Base-by-base conservation (phyloP, 2,113 vertebrate genomes). In the Mandrillus leucophaeus region DNA sequence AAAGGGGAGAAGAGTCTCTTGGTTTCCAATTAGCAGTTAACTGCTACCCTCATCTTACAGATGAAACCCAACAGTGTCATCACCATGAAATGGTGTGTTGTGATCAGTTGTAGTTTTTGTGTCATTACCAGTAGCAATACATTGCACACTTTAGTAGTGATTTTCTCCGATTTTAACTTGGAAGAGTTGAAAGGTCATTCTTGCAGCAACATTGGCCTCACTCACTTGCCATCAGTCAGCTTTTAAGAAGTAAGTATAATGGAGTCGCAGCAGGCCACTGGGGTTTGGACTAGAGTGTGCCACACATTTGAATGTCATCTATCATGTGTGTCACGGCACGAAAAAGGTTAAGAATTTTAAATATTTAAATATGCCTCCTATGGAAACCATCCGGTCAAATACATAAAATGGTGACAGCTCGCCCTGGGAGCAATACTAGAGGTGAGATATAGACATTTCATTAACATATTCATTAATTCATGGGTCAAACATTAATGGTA, bases 311-410 rank as follows among this genome's bases (percentile, higher is more conserved):
- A 68, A 11, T 70, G 61, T 57, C 68, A 61, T 93, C 94, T 38
- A 27, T 88, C 82, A 90, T 23, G 50, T 6, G 27, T 64, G 79
- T 78, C 83, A 8, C 25, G 12, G 2, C 48, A 27, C 22, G 13
- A 57, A 59, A 90, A 68, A 80, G 87, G 79, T 23, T n/a, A 82
- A 30, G 78, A 40, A 78, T 90, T 64, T 79, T 94, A 68, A 93
- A 57, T 59, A 70, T 55, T 83, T 83, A 70, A 89, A 80, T 84
- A 81, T 61, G 61, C 20, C 30, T 68, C 90, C 76, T 83, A 75
- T 61, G 75, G 88, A 94, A 89, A 17, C 80, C 59, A 91, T 94
- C 50, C 72, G 61, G 66, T 64, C 80, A 43, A 40, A 75, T 17
- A 27, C 43, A 40, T 52, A 48, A 68, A 89, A 23, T 23, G 1